A percentile compares a stretch with the other conserved stretches of the same genome.
These are phyloP conservation scores for Electrophaes corylata DNA, from an alignment of 2,888 invertebrate genomes.

Conservation along the genomic window DNA sequence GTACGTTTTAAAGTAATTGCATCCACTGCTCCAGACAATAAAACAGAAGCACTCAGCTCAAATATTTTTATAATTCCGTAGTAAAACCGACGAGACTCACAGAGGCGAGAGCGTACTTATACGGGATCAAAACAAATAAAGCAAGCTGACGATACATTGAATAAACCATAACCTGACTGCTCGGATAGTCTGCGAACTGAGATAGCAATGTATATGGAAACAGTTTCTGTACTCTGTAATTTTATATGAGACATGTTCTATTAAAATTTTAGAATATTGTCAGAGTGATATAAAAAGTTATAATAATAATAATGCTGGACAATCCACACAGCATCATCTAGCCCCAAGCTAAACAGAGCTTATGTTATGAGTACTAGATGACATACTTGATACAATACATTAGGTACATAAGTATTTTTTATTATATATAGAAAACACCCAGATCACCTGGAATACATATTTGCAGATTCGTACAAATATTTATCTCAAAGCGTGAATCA, in stretches of 20 bases:
- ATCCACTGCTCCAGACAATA: conserved; percentile 8
- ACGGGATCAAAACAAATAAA: conserved; percentile 35
- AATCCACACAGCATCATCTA: too few species aligned
- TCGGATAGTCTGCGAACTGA: conserved; percentile 26
- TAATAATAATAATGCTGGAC: too few species aligned
- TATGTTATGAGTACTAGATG: too few species aligned
- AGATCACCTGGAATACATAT: too few species aligned
- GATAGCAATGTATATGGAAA: conserved; percentile 33
- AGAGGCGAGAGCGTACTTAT: conserved; percentile 25
- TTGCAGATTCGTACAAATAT: too few species aligned
- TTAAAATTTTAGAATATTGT: background rate
- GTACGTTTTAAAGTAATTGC: background rate
- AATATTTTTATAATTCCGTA: conserved; percentile 30
- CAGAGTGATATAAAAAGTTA: too few species aligned
- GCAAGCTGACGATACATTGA: conserved; percentile 32
- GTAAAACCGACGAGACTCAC: conserved; percentile 12
- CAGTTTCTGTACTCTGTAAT: conserved; percentile 23
- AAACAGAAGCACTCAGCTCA: conserved; percentile 19
- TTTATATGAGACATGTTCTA: conserved; percentile 11
- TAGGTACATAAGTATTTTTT: too few species aligned
- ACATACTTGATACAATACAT: too few species aligned
- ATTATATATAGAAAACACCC: too few species aligned
- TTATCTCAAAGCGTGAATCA: too few species aligned
- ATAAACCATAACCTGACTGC: conserved; percentile 33
- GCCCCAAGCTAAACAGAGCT: too few species aligned